A percentile compares a stretch with the other conserved stretches of the same genome.
These are phyloP conservation scores for Aramus guarauna DNA, from an alignment of 2,113 vertebrate species.

Conservation along the genomic window DNA sequence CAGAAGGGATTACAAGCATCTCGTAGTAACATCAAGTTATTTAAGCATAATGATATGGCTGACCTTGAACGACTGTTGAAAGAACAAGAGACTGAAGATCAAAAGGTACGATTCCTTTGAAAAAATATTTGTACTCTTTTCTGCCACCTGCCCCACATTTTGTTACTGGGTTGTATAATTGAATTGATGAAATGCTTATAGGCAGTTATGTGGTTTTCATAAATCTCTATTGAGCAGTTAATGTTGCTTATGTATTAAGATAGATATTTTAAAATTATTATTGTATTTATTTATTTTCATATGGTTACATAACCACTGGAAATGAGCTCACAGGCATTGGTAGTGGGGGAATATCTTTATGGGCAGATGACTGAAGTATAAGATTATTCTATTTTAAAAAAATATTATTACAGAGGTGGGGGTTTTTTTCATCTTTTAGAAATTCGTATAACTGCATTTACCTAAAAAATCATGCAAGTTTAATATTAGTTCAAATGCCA, in stretches of 20 bases:
- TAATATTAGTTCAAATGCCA: neutral
- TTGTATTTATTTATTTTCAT: neutral
- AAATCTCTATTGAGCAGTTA: neutral
- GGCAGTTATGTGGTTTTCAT: neutral
- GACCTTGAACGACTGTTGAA: constrained; percentile 91
- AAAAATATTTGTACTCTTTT: constrained; percentile 15
- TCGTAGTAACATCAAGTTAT: constrained; percentile 93
- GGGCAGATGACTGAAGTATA: neutral
- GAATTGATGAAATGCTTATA: neutral
- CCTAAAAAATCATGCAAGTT: neutral
- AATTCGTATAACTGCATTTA: neutral
- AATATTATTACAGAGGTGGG: neutral
- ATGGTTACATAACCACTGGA: neutral
- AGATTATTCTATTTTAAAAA: neutral
- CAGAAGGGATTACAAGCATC: constrained; percentile 97
- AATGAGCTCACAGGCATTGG: neutral
- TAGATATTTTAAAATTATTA: neutral
- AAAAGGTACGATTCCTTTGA: constrained; percentile 81
- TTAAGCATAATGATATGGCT: constrained; percentile 94
- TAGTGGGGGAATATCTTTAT: neutral
- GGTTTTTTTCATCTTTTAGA: neutral
- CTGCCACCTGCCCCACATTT: neutral
- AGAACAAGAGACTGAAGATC: constrained; percentile 94
- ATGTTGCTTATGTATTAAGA: neutral
- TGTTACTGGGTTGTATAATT: neutral